Percentiles rank a stretch among this genome's conserved stretches.
Evolutionary conservation across 2,797 vertebrate species (phyloP).

Genomic region (Lophius americanus): DNA sequence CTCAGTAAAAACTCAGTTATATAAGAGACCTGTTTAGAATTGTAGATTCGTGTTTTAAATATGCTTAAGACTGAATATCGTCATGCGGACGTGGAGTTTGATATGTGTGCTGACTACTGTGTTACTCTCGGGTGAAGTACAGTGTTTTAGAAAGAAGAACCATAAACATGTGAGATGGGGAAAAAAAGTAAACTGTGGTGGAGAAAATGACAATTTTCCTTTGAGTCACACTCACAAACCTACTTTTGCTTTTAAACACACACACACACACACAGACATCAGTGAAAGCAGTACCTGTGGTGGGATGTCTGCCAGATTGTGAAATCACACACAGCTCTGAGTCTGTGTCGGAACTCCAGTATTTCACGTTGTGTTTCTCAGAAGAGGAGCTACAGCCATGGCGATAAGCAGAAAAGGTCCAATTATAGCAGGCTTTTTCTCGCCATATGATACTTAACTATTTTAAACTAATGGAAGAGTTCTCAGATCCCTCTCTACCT

Average conservation of each 20-base stretch:
- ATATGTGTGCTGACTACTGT: constrained; percentile 1
- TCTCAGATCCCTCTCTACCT: too few species aligned
- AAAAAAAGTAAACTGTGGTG: constrained; percentile 38
- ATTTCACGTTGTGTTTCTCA: constrained; percentile 18
- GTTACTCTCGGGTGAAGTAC: constrained; percentile 16
- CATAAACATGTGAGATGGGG: constrained; percentile 15
- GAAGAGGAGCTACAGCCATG: neutral
- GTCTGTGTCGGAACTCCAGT: constrained; percentile 10
- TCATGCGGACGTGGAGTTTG: neutral
- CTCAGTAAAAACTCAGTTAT: too few species aligned
- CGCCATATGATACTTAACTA: too few species aligned
- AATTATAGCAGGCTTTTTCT: too few species aligned
- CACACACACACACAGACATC: neutral
- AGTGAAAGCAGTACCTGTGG: constrained; percentile 21
- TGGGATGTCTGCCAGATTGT: constrained; percentile 55
- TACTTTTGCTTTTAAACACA: constrained; percentile 11
- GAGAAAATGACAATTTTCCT: constrained; percentile 54
- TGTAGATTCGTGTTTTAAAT: neutral
- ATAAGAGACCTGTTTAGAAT: constrained; percentile 3
- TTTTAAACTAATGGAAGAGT: too few species aligned
- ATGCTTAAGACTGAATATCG: neutral
- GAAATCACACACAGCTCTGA: constrained; percentile 55
- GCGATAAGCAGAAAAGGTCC: neutral
- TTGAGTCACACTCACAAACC: constrained; percentile 34
- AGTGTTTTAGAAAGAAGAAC: neutral